Conservation (phyloP, 2,113 vertebrate genomes). For the Eublepharis macularius region DNA sequence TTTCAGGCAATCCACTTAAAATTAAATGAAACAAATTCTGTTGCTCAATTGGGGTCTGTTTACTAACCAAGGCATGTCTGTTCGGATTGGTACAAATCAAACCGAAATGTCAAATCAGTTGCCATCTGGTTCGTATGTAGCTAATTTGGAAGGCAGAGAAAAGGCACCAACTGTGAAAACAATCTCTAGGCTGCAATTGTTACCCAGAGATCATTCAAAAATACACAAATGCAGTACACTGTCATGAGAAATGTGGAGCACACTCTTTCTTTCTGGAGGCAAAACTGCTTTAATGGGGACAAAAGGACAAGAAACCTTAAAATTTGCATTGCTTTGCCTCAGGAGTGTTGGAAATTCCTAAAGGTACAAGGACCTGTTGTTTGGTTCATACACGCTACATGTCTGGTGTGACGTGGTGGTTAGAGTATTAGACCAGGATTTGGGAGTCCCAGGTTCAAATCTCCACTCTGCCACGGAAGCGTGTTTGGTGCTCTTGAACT, state of each 20-base stretch:
- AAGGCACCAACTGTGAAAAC: conserved; percentile 49
- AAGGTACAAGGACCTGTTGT: background rate
- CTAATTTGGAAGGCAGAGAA: conserved; percentile 42
- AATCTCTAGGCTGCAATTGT: background rate
- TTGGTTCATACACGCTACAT: background rate
- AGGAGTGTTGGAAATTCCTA: background rate
- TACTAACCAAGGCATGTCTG: conserved; percentile 66
- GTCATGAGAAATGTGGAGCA: background rate
- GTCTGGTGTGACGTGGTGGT: too few relatives aligned
- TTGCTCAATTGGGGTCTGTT: conserved; percentile 40
- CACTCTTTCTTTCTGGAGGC: background rate
- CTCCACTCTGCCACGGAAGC: too few relatives aligned
- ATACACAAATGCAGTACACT: background rate
- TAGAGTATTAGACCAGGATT: too few relatives aligned
- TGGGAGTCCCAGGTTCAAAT: too few relatives aligned
- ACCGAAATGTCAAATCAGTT: conserved; percentile 71
- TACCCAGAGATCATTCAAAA: conserved; percentile 17
- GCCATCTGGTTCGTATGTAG: conserved; percentile 52
- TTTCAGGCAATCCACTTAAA: conserved; percentile 32
- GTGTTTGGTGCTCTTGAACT: too few relatives aligned
- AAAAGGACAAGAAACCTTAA: background rate
- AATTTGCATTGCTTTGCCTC: background rate
- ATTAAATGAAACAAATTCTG: conserved; percentile 56
- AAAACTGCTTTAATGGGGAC: conserved; percentile 5
- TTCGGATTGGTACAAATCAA: conserved; percentile 64